Evolutionary conservation across 2,888 invertebrate species (phyloP).

Genomic region (Eurois occulta): DNA sequence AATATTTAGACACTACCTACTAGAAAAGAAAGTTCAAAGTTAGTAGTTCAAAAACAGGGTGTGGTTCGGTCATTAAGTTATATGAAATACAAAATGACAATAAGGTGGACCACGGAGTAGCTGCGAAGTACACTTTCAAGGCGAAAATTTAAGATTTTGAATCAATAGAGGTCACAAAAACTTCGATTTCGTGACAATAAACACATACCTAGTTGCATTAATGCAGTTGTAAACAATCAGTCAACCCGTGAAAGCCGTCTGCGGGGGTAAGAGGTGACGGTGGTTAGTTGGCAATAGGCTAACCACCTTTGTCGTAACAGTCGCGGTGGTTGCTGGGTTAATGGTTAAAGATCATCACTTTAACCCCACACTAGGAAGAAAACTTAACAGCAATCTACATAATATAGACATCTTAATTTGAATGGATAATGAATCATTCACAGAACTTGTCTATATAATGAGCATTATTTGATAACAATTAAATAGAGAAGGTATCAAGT

Average conservation of each 20-base stretch:
- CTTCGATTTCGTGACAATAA: neutral
- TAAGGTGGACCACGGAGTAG: neutral
- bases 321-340: conserved; percentile 40
- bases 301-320: conserved; percentile 46
- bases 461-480: neutral
- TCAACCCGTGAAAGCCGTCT: conserved; percentile 38
- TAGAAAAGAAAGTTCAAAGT: conserved; percentile 27
- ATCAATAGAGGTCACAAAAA: neutral
- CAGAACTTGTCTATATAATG: neutral
- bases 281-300: conserved; percentile 31
- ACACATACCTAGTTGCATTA: neutral
- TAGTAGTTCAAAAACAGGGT: conserved; percentile 13
- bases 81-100: neutral
- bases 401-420: conserved; percentile 1
- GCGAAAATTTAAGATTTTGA: neutral
- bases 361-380: conserved; percentile 30
- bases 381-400: conserved; percentile 16
- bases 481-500: neutral
- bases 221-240: conserved; percentile 30
- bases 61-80: neutral
- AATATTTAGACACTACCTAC: neutral
- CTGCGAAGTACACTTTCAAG: neutral
- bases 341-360: conserved; percentile 50
- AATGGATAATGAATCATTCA: neutral
- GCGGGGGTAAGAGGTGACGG: conserved; percentile 38